phyloP scores from a whole-genome alignment of 1,140 invertebrate species.

The Physella acuta region DNA sequence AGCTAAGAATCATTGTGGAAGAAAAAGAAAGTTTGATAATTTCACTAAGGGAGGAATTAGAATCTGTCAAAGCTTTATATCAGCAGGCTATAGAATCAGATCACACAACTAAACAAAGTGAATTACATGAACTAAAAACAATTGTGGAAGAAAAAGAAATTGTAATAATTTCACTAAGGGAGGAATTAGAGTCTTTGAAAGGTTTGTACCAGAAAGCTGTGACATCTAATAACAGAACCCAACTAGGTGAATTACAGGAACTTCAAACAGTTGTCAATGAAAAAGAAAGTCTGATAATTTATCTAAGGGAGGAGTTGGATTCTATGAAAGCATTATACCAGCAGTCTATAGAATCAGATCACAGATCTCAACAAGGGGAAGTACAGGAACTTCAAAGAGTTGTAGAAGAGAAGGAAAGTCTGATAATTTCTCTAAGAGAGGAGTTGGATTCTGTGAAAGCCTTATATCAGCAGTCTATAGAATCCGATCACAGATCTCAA shows the following conservation, averaged over 20 bases:
- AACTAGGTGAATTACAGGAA: too few relatives aligned
- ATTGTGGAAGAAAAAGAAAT: conserved; percentile 12
- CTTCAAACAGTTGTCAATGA: too few relatives aligned
- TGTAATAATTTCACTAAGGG: background rate
- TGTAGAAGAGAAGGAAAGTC: too few relatives aligned
- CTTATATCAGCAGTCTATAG: too few relatives aligned
- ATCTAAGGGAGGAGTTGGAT: too few relatives aligned
- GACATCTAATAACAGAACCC: conserved; percentile 2
- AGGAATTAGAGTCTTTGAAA: background rate
- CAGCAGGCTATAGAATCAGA: conserved; percentile 23
- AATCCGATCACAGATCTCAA: conserved; percentile 8
- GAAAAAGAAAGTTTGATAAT: conserved; percentile 1
- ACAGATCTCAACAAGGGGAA: conserved; percentile 10
- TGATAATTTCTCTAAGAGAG: too few relatives aligned
- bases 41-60: conserved; percentile 8
- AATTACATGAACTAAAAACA: conserved; percentile 5
- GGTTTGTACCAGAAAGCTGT: background rate
- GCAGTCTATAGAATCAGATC: too few relatives aligned
- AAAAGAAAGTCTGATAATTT: too few relatives aligned
- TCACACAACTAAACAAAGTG: conserved; percentile 14
- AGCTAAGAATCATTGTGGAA: background rate
- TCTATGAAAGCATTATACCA: too few relatives aligned
- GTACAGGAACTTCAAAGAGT: too few relatives aligned
- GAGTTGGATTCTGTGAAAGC: too few relatives aligned
- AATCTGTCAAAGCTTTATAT: background rate